These are phyloP conservation scores for Eugnorisma glareosa DNA, from an alignment of 2,888 invertebrate genomes.

Conservation along the genomic window DNA sequence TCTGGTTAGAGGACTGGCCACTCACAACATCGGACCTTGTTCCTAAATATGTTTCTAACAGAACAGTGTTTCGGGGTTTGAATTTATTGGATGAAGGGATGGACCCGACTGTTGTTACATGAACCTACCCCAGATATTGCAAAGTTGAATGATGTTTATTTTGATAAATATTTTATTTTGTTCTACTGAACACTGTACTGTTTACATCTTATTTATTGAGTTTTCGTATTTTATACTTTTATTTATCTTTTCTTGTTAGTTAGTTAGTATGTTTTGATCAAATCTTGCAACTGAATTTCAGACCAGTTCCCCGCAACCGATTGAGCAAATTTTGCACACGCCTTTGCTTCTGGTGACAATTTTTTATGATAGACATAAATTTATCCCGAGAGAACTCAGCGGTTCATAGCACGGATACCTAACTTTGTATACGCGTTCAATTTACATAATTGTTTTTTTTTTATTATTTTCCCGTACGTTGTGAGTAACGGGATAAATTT, in stretches of 20 bases:
- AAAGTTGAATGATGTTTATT: slow-evolving; percentile 3
- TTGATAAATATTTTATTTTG: background rate
- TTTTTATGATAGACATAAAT: background rate
- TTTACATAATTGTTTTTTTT: background rate
- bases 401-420: background rate
- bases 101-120: background rate
- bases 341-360: background rate
- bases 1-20: slow-evolving; percentile 26
- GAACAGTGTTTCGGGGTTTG: slow-evolving; percentile 8
- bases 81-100: slow-evolving; percentile 34
- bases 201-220: background rate
- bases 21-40: slow-evolving; percentile 12
- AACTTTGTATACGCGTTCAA: background rate
- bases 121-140: background rate
- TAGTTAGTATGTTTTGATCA: background rate
- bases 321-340: background rate
- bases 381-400: background rate
- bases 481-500: background rate
- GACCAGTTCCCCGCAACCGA: background rate
- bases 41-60: slow-evolving; percentile 32
- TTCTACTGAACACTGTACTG: background rate
- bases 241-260: background rate
- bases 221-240: background rate
- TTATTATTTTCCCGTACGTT: background rate
- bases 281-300: background rate